phyloP scores from a whole-genome alignment of 64 coral and sea anemone species.

The Stylophora pistillata region DNA sequence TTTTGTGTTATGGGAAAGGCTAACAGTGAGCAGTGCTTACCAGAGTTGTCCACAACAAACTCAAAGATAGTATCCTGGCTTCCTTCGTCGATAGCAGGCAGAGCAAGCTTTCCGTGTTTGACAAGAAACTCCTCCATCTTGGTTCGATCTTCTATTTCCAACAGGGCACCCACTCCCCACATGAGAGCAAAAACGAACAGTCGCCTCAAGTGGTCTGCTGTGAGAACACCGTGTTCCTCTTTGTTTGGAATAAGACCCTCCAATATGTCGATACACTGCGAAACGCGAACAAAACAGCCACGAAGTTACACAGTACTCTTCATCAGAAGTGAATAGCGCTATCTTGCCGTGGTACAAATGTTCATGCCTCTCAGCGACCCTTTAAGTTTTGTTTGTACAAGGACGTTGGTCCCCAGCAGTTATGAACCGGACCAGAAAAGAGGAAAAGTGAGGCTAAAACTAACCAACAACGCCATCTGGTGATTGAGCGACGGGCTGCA shows the following conservation, averaged over 20 bases:
- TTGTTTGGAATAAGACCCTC: slow-evolving; percentile 86
- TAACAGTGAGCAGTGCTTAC: not conserved
- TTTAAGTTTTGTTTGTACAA: no score
- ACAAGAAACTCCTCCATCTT: slow-evolving; percentile 92
- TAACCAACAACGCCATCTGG: no score
- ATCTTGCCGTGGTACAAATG: no score
- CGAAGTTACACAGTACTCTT: no score
- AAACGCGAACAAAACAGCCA: not conserved
- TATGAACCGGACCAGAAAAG: no score
- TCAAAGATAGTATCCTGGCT: slow-evolving; percentile 86
- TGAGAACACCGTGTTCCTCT: slow-evolving; percentile 76
- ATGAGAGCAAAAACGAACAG: slow-evolving; percentile 90
- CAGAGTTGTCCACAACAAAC: slow-evolving; percentile 78
- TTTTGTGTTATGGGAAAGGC: not conserved
- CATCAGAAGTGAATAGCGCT: no score
- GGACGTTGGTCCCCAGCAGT: no score
- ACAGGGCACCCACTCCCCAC: slow-evolving; percentile 92
- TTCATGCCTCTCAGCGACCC: no score
- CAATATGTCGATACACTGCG: slow-evolving; percentile 85
- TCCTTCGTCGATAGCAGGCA: slow-evolving; percentile 63
- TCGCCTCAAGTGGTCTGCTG: slow-evolving; percentile 52
- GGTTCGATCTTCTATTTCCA: slow-evolving; percentile 81
- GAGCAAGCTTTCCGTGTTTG: slow-evolving; percentile 61
- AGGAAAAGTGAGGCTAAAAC: no score
- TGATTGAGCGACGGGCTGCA: no score